Evolutionary conservation across 1,140 invertebrate species (phyloP).

Genomic region (Caenorhabditis tropicalis): DNA sequence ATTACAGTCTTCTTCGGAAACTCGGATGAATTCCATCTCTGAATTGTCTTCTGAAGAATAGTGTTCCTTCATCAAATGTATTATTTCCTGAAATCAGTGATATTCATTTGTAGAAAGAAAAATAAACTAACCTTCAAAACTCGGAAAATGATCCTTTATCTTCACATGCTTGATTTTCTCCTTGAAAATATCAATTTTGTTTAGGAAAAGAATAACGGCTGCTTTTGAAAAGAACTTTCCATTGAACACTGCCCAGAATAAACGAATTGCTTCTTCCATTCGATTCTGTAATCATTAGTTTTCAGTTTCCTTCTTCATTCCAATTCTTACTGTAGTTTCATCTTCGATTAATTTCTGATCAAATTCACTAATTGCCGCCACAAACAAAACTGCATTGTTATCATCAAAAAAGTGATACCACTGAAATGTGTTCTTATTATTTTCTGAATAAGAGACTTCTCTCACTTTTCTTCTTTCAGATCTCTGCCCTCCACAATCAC

Average conservation of each 20-base stretch:
- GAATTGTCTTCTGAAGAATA: not conserved
- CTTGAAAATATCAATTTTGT: constrained; percentile 75
- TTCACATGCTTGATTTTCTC: constrained; percentile 68
- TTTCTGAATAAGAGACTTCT: not conserved
- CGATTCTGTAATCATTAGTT: constrained; percentile 72
- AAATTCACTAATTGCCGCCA: constrained; percentile 72
- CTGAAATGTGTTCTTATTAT: not conserved
- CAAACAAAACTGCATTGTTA: constrained; percentile 59
- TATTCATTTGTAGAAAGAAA: not conserved
- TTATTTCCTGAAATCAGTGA: not conserved
- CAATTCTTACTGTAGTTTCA: constrained; percentile 59
- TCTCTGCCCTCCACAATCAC: constrained; percentile 73
- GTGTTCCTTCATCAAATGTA: not conserved
- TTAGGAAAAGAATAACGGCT: constrained; percentile 75
- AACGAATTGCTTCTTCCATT: constrained; percentile 72
- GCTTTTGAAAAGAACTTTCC: constrained; percentile 73
- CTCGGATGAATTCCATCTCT: not conserved
- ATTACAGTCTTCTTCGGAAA: constrained; percentile 1
- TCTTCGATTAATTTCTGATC: constrained; percentile 73
- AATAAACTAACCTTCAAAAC: not conserved
- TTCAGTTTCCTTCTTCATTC: not conserved
- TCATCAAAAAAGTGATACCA: constrained; percentile 76
- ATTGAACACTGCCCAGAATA: constrained; percentile 73
- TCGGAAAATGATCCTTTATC: not conserved
- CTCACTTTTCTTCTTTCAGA: constrained; percentile 74